Base-by-base conservation (phyloP, 2,888 invertebrate genomes). In the Heteromyza rotundicornis region DNA sequence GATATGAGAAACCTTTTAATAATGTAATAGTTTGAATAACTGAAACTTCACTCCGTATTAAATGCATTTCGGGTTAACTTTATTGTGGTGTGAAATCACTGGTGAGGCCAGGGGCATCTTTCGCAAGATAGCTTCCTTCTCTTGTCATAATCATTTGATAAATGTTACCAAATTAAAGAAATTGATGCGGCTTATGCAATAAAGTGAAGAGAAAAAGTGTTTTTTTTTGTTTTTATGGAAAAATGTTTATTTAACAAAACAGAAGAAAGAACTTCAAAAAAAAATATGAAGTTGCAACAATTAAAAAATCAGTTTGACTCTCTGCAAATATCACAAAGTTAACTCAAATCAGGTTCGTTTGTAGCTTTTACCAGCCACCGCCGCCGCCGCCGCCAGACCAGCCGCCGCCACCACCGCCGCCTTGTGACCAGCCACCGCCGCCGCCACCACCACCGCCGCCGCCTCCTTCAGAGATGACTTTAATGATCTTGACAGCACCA, bases 401-500 rank as follows among this genome's bases (percentile, higher is more conserved):
- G 17, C 62, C 53, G 22, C 57, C 61, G 17, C 44, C 44, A n/a
- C 57, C 49, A 27, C 44, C 47, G 23, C 62, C 49, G n/a, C 53
- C 49, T 7, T 50, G 7, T 8, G 52, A 44, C 20, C 55, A 32
- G 27, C 27, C 27, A n/a, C 61, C 60, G 35, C 65, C 65, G 20
- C 62, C 60, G 32, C 60, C 64, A 19, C 65, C 63, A 36, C 59
- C 66, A n/a, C 50, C 10, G 47, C 62, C 60, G 5, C 53, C 63
- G 20, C 69, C 67, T 14, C 57, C 55, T 2, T 63, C 66, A 8
- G 65, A 63, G 27, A 23, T 66, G 62, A 68, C 58, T 53, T 68
- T 68, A 53, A 68, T 57, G 17, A 68, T 68, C 61, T 68, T 59
- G 0, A 68, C 23, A 17, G 57, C 59, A 10, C 62, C 44, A 27